Evolutionary conservation across 30 jellyfish, hydroid and myxozoan species (phyloP), one percentile per base, ranked within the genome.

Genomic region (Aurelia sp.): DNA sequence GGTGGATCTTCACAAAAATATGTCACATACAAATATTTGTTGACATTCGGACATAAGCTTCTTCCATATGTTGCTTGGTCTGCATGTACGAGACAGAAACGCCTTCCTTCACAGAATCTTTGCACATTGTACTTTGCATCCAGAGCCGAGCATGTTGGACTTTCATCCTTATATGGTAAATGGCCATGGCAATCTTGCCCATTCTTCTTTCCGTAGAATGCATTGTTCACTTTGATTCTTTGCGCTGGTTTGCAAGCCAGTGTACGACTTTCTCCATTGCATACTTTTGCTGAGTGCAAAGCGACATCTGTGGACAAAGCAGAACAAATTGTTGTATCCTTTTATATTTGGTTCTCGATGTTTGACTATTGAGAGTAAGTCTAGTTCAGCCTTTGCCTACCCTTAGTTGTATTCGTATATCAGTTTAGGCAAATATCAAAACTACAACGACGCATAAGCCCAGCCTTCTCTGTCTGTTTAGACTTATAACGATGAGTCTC

Each of bases 111-210:
- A 68, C 99, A 94, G 68, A 74, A 74, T 66, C 66, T 30, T 76
- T 94, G 92, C 52, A 89, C 99, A 75, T 82, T 94, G 85, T 78
- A 81, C 72, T 86, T 89, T 0, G 99, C 99, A 53, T 94, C 99
- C 60, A 94, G 85, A 22, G 99, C 99, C 10, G 99, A 94, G 52
- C 99, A 94, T 35, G 99, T 83, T 20, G 99, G 99, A 52, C 98
- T 79, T 47, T 94, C 99, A 60, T 94, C 99, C 73, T 79, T 89
- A 80, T 63, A 94, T 62, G 96, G 93, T 40, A 94, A 31, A 37
- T 41, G 53, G 15, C 99, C 99, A 41, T 89, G 91, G 73, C 99
- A 94, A 72, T 90, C 97, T 66, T 82, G 96, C 0, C 99, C 99
- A 68, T 78, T 94, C 95, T 78, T 83, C 74, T 94, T 94, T 50